Evolutionary conservation across 2,888 invertebrate species (phyloP).

Genomic region (Celastrina argiolus): DNA sequence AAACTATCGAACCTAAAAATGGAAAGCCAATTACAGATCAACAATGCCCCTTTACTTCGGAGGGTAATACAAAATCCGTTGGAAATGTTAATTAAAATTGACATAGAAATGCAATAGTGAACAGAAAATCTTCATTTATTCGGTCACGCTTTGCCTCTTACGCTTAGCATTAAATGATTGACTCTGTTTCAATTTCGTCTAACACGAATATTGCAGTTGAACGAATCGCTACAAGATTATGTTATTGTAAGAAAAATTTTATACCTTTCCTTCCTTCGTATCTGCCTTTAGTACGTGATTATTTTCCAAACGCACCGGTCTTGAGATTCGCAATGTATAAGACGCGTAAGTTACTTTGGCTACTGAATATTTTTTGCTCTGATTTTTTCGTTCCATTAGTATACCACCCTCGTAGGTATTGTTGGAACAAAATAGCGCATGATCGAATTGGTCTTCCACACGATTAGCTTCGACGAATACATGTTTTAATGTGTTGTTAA

Average conservation of each 20-base stretch:
- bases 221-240: slow-evolving; percentile 73
- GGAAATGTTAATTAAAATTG: slow-evolving; percentile 76
- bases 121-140: slow-evolving; percentile 75
- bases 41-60: slow-evolving; percentile 63
- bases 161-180: slow-evolving; percentile 75
- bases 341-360: slow-evolving; percentile 61
- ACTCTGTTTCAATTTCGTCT: slow-evolving; percentile 76
- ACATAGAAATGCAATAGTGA: slow-evolving; percentile 72
- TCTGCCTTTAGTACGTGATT: slow-evolving; percentile 64
- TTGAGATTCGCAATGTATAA: slow-evolving; percentile 64
- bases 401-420: slow-evolving; percentile 69
- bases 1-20: slow-evolving; percentile 50
- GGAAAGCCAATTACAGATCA: slow-evolving; percentile 62
- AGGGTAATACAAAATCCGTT: slow-evolving; percentile 62
- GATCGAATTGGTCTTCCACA: slow-evolving; percentile 66
- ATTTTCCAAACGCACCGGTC: slow-evolving; percentile 57
- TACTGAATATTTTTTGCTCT: slow-evolving; percentile 37
- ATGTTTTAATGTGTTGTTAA: slow-evolving; percentile 76
- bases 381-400: slow-evolving; percentile 39
- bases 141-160: slow-evolving; percentile 71
- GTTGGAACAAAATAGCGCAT: slow-evolving; percentile 63
- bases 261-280: slow-evolving; percentile 58
- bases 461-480: slow-evolving; percentile 66
- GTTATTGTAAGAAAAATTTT: slow-evolving; percentile 73
- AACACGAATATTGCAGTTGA: slow-evolving; percentile 72